phyloP scores from a whole-genome alignment of 2,888 invertebrate genomes.

The Dicranocentrus wangi region DNA sequence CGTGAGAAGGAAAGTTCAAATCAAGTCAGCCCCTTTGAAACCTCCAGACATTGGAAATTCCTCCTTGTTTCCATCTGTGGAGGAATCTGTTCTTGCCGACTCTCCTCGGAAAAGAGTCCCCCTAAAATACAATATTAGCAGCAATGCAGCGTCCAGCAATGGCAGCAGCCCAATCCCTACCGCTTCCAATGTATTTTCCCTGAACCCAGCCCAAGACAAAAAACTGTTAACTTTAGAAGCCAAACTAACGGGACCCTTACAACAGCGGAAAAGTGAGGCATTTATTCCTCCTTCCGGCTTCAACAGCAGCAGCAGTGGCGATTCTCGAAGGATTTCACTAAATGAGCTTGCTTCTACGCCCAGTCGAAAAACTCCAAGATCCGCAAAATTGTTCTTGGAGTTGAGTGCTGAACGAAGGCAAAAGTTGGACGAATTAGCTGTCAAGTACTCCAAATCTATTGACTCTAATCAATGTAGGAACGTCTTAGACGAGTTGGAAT shows the following conservation, averaged over 20 bases:
- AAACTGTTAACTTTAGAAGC: constrained; percentile 57
- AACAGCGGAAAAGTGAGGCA: not conserved
- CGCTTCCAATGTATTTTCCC: not conserved
- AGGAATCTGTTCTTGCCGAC: constrained; percentile 25
- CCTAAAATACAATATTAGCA: not conserved
- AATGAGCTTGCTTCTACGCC: constrained; percentile 34
- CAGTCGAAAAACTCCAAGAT: constrained; percentile 54
- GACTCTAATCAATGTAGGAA: constrained; percentile 65
- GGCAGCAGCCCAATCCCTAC: not conserved
- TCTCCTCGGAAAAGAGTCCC: not conserved
- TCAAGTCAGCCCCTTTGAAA: constrained; percentile 60
- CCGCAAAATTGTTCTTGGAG: constrained; percentile 61
- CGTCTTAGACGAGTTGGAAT: constrained; percentile 67
- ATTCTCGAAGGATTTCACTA: constrained; percentile 4
- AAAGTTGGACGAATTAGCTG: constrained; percentile 57
- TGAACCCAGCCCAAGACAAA: not conserved
- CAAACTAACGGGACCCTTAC: constrained; percentile 44
- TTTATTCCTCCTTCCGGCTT: not conserved
- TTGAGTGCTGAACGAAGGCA: constrained; percentile 46
- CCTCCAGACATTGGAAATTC: constrained; percentile 66
- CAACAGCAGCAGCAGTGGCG: too few species aligned
- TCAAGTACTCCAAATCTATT: constrained; percentile 58
- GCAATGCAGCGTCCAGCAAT: not conserved
- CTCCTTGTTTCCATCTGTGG: constrained; percentile 65
- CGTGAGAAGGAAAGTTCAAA: constrained; percentile 44